phyloP scores from a whole-genome alignment of 2,113 vertebrate species.

The Pristiophorus japonicus region DNA sequence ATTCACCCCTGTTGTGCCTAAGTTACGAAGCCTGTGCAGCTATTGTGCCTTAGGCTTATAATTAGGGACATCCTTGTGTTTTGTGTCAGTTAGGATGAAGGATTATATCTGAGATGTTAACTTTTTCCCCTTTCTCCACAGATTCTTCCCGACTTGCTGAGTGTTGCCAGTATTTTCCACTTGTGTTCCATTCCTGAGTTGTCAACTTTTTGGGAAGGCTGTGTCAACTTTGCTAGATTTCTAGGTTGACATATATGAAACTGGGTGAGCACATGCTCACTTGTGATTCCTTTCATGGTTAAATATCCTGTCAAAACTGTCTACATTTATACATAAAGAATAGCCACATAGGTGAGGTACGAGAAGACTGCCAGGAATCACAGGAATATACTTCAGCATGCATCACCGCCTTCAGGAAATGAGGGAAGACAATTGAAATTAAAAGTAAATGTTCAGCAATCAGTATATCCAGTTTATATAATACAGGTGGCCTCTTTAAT shows the following conservation, averaged over 20 bases:
- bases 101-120: neutral
- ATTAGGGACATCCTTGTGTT: neutral
- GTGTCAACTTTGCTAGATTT: neutral
- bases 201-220: neutral
- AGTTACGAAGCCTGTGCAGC: neutral
- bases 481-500: neutral
- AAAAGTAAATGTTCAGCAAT: neutral
- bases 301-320: neutral
- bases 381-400: neutral
- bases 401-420: neutral
- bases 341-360: neutral
- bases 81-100: neutral
- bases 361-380: neutral
- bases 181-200: neutral
- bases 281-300: neutral
- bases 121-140: neutral
- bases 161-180: neutral
- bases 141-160: neutral
- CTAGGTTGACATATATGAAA: neutral
- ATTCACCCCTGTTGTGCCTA: neutral
- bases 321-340: neutral
- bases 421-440: neutral
- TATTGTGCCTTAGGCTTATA: neutral
- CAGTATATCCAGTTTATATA: neutral
- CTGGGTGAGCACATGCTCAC: neutral